Evolutionary conservation across 2,797 vertebrate genomes (phyloP).

Genomic region (Percopsis omiscomaycus): DNA sequence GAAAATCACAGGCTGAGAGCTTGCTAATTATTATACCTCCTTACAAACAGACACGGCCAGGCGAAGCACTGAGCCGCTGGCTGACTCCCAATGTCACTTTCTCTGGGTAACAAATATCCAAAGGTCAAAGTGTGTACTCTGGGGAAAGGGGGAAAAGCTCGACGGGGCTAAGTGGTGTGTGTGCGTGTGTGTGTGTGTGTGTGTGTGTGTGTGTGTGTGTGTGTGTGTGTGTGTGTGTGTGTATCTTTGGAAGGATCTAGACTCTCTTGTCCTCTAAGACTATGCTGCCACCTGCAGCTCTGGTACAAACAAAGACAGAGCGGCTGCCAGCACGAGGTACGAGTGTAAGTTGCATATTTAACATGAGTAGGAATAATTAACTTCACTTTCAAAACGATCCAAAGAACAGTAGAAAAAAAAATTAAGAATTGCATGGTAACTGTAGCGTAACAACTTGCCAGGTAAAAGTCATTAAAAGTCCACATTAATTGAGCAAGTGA

Average conservation of each 20-base stretch:
- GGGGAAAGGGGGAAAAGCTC: constrained; percentile 67
- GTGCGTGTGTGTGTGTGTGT: constrained; percentile 16
- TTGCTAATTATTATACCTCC: constrained; percentile 82
- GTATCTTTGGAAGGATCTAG: constrained; percentile 61
- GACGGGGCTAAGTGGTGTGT: constrained; percentile 51
- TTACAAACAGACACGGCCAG: constrained; percentile 69
- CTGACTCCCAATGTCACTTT: constrained; percentile 81
- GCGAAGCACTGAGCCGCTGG: constrained; percentile 56
- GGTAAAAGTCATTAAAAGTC: constrained; percentile 1
- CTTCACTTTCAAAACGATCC: neutral
- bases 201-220: constrained; percentile 47
- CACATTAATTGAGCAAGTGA: constrained; percentile 4
- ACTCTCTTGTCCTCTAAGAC: constrained; percentile 76
- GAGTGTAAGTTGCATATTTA: neutral
- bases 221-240: neutral
- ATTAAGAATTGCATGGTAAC: neutral
- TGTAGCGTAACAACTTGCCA: no score
- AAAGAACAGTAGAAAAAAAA: neutral
- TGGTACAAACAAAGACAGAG: constrained; percentile 61
- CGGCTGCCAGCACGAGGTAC: constrained; percentile 22
- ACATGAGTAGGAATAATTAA: neutral
- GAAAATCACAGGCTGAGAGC: constrained; percentile 65
- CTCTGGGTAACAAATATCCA: constrained; percentile 80
- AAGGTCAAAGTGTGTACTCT: constrained; percentile 81
- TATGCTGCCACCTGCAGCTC: constrained; percentile 93